Percentiles rank a stretch among this genome's conserved stretches.
These are phyloP conservation scores for Cephalopholis sonnerati DNA, from an alignment of 2,113 vertebrate species.

Conservation along the genomic window DNA sequence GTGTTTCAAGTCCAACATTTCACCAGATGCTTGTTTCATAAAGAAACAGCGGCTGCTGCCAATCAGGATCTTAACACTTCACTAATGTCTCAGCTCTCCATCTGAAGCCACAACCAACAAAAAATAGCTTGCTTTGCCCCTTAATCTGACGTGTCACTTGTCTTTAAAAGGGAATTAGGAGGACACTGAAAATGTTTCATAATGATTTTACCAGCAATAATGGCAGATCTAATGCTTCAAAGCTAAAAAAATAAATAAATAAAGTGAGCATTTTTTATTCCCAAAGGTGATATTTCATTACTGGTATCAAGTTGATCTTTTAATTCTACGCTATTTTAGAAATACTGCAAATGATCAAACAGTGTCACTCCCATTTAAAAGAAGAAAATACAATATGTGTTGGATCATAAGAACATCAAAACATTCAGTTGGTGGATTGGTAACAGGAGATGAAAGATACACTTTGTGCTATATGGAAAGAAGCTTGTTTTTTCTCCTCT, in stretches of 20 bases:
- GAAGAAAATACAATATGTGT: neutral
- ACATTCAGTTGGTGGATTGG: neutral
- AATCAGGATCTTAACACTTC: conserved; percentile 52
- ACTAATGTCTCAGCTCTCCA: conserved; percentile 17
- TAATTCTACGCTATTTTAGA: neutral
- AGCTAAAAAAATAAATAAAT: conserved; percentile 1
- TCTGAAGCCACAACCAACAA: conserved; percentile 27
- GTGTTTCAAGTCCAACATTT: conserved; percentile 62
- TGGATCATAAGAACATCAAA: neutral
- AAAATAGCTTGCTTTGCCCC: neutral
- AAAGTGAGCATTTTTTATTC: neutral
- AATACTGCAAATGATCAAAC: conserved; percentile 8
- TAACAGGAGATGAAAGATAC: conserved; percentile 7
- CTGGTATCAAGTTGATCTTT: conserved; percentile 5
- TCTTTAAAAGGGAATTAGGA: conserved; percentile 3
- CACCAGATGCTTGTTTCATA: conserved; percentile 69
- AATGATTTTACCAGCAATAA: conserved; percentile 1
- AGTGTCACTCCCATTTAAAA: neutral
- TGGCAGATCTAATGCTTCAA: conserved; percentile 10
- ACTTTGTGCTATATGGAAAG: neutral
- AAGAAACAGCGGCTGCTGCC: conserved; percentile 61
- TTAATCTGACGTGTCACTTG: conserved; percentile 3
- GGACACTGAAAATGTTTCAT: neutral
- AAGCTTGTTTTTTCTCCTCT: neutral
- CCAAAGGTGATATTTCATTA: conserved; percentile 5